These are phyloP conservation scores for Cassiopea andromeda DNA, from an alignment of 30 jellyfish, hydroid and myxozoan species.

Conservation along the genomic window DNA sequence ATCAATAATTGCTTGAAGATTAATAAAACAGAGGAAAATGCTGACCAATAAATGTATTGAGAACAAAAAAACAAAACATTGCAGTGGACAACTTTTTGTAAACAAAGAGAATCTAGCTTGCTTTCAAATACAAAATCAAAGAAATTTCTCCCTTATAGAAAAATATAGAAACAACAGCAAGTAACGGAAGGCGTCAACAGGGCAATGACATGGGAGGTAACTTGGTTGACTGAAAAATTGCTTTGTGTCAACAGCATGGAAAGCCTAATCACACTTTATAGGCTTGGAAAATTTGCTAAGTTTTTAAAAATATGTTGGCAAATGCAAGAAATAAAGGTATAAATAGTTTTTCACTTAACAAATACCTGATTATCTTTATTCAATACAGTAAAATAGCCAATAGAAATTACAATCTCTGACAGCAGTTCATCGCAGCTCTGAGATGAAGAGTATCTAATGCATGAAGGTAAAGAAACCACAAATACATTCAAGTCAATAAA, in stretches of 20 bases:
- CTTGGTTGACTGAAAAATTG: not conserved
- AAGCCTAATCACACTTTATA: not conserved
- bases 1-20: not conserved
- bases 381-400: constrained; percentile 86
- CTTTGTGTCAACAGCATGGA: no score
- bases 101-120: no score
- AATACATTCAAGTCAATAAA: not conserved
- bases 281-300: not conserved
- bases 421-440: constrained; percentile 89
- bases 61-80: no score
- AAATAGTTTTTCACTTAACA: no score
- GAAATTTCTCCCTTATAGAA: no score
- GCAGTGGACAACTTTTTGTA: no score
- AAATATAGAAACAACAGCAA: not conserved
- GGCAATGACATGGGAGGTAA: not conserved
- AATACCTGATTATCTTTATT: constrained; percentile 90
- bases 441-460: constrained; percentile 75
- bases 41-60: no score
- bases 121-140: no score
- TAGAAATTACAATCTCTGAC: constrained; percentile 76
- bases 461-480: not conserved
- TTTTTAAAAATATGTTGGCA: not conserved
- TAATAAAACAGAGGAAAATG: not conserved
- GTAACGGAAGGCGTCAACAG: not conserved
- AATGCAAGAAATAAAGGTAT: not conserved